Conservation (phyloP, 2,113 vertebrate genomes). For the Calonectris borealis region DNA sequence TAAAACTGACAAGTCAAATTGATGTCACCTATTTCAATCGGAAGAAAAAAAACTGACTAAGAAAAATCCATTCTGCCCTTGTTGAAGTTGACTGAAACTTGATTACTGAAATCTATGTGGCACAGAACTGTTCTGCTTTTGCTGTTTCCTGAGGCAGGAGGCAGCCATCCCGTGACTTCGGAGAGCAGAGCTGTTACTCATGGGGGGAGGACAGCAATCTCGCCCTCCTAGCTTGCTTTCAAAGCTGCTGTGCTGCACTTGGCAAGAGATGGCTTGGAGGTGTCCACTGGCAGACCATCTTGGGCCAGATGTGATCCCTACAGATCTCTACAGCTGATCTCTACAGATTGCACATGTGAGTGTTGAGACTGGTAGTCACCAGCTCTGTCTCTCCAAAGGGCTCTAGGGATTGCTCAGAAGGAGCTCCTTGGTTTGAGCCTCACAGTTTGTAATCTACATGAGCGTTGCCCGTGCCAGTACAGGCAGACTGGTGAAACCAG, state of each 20-base stretch:
- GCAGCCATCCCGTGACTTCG: neutral
- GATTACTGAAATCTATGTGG: neutral
- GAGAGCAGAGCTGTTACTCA: neutral
- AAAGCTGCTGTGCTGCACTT: neutral
- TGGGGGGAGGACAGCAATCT: neutral
- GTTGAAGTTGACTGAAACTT: neutral
- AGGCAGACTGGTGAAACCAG: neutral
- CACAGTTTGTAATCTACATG: neutral
- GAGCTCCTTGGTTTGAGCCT: neutral
- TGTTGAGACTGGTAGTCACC: neutral
- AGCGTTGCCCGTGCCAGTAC: neutral
- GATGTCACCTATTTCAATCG: neutral
- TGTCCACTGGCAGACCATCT: neutral
- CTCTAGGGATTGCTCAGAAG: neutral
- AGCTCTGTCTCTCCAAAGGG: neutral
- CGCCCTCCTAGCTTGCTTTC: neutral
- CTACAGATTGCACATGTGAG: neutral
- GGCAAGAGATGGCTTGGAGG: neutral
- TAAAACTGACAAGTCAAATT: constrained; percentile 38
- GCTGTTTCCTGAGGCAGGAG: neutral
- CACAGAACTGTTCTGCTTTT: neutral
- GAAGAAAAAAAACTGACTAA: neutral
- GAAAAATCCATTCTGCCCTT: neutral
- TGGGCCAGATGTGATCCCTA: neutral
- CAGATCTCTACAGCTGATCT: too few relatives aligned